phyloP scores from a whole-genome alignment of 2,113 vertebrate species.

The Syngnathus floridae region DNA sequence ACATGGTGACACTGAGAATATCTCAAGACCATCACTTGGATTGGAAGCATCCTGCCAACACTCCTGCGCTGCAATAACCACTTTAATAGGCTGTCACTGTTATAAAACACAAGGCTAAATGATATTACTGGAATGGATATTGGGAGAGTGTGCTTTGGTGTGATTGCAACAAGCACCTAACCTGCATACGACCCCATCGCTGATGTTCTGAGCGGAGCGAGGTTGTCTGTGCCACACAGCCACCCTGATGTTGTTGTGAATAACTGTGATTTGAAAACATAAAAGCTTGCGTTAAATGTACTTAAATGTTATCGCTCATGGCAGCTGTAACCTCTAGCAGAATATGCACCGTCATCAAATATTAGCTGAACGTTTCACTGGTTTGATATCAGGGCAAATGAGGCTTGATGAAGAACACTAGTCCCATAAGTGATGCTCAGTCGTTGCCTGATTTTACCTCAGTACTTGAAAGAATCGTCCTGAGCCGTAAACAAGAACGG shows the following conservation, averaged over 20 bases:
- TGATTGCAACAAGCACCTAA: conserved; percentile 31
- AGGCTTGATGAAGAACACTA: neutral
- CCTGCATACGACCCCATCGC: conserved; percentile 40
- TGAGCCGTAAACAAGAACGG: neutral
- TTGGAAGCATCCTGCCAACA: conserved; percentile 17
- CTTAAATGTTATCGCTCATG: neutral
- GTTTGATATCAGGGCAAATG: neutral
- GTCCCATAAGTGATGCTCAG: neutral
- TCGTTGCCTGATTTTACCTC: neutral
- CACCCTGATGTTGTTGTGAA: neutral
- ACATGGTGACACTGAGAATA: conserved; percentile 16
- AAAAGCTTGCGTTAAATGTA: neutral
- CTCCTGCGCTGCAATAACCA: conserved; percentile 28
- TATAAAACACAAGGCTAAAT: conserved; percentile 62
- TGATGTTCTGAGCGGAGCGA: neutral
- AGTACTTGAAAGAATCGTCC: neutral
- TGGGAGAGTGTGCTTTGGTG: conserved; percentile 24
- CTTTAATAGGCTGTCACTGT: conserved; percentile 41
- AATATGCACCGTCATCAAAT: conserved; percentile 10
- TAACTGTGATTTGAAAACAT: neutral
- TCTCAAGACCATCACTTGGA: conserved; percentile 41
- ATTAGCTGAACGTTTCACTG: neutral
- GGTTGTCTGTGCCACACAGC: neutral
- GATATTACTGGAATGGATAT: conserved; percentile 33
- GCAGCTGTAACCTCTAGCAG: neutral